Base-by-base conservation (phyloP, 2,113 vertebrate species). In the Hirundichthys speculiger region DNA sequence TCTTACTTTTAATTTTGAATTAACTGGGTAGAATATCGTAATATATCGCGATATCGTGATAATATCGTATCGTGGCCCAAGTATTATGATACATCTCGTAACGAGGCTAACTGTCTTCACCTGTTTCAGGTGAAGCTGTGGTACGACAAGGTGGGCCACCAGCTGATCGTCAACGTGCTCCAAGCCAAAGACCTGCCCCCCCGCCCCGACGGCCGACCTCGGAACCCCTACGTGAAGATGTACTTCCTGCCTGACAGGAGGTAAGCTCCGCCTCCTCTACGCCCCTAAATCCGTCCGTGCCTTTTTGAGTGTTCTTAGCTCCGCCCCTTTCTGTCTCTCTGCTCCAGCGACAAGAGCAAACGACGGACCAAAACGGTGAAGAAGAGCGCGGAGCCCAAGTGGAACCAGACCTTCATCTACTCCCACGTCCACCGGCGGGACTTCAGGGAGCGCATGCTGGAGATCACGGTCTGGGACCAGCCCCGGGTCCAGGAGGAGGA, bases 201-300 rank as follows among this genome's bases (percentile, higher is more conserved):
- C 53, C 93, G 96, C 86, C 90, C 89, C 47, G 97, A 99, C 46
- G 96, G 95, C 39, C 93, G 96, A 46, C 96, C 97, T 41, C 93
- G 96, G 53, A 99, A 99, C 88, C 96, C 96, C 22, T 99, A 99
- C 73, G 96, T 99, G 78, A 99, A 99, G 91, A 98, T 99, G 96
- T 99, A 99, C 90, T 99, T 99, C 90, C 95, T 99, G 83, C 97
- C 97, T 54, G 97, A 99, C 49, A 76, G 92, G 39, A 92, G 92
- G 92, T 93, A 48, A 52, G 53, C 10, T 39, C 27, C 13, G 11
- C 14, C n/a, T 45, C n/a, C n/a, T n/a, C n/a, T n/a, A n/a, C n/a
- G n/a, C n/a, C n/a, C n/a, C n/a, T n/a, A n/a, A n/a, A n/a, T n/a
- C n/a, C n/a, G n/a, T n/a, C n/a, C n/a, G n/a, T n/a, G n/a, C n/a